These are phyloP conservation scores for Chymomyza costata DNA, from an alignment of 1,140 invertebrate species.

Conservation along the genomic window DNA sequence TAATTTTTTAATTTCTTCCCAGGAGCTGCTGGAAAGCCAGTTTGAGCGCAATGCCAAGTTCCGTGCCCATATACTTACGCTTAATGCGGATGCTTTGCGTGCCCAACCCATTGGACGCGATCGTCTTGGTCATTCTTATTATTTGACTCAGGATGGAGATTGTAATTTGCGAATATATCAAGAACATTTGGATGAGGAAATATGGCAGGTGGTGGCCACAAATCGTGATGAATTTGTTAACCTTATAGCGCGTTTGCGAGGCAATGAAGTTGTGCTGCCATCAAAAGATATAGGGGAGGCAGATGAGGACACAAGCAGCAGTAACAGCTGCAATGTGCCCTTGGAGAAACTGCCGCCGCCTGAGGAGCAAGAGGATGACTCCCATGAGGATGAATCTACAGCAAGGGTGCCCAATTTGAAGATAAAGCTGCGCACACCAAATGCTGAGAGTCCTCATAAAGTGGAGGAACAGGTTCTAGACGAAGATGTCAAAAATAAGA, in stretches of 20 bases:
- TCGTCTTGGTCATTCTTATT: conserved; percentile 92
- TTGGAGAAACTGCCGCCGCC: conserved; percentile 70
- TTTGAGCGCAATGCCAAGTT: conserved; percentile 97
- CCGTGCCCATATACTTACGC: conserved; percentile 91
- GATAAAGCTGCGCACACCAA: conserved; percentile 57
- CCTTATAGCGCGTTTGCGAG: conserved; percentile 83
- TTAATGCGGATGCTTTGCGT: conserved; percentile 86
- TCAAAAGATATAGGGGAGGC: conserved; percentile 77
- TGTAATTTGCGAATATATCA: conserved; percentile 93
- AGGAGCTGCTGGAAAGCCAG: conserved; percentile 94
- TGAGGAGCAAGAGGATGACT: conserved; percentile 58
- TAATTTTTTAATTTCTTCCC: conserved; percentile 43
- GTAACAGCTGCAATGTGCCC: conserved; percentile 60
- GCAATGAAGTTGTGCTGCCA: conserved; percentile 80
- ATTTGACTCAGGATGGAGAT: conserved; percentile 92
- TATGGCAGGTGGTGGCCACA: conserved; percentile 94
- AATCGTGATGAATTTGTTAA: conserved; percentile 85
- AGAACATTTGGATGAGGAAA: conserved; percentile 96
- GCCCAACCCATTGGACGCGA: conserved; percentile 92
- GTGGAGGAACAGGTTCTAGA: conserved; percentile 29
- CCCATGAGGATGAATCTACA: conserved; percentile 28
- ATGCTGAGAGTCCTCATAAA: conserved; percentile 15
- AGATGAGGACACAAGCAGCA: conserved; percentile 82
- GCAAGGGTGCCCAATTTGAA: conserved; percentile 61
- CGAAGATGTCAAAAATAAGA: conserved; percentile 29